phyloP scores from a whole-genome alignment of 2,888 invertebrate species.

The Pinctada fucata region DNA sequence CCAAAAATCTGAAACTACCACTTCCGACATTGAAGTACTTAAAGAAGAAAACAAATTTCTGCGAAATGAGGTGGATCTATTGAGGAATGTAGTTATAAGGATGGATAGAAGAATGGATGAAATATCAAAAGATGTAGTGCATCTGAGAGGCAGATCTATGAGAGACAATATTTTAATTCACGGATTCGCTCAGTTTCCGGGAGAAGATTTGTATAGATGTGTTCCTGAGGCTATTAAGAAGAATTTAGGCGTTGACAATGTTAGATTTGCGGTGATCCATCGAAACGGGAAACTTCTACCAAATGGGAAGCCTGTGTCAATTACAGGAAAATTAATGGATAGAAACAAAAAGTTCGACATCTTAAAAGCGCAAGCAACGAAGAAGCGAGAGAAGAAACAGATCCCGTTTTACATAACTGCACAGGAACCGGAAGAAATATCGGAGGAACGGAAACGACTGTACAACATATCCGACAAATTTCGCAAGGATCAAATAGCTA shows the following conservation, averaged over 20 bases:
- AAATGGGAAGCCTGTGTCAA: background rate
- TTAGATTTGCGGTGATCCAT: background rate
- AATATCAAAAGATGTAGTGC: too few species aligned
- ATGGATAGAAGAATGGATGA: too few species aligned
- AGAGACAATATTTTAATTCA: too few species aligned
- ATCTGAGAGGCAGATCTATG: too few species aligned
- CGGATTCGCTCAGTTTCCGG: too few species aligned
- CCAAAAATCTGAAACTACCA: too few species aligned
- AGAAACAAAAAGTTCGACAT: background rate
- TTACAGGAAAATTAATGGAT: background rate
- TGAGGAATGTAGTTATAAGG: too few species aligned
- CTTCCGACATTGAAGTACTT: too few species aligned
- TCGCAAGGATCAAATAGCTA: too few species aligned
- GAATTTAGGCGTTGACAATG: background rate
- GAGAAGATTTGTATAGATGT: background rate
- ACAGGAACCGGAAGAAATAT: background rate
- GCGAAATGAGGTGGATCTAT: too few species aligned
- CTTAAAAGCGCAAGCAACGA: background rate
- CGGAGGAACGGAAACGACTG: background rate
- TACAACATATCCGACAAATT: background rate
- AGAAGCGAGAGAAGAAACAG: background rate
- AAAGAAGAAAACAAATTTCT: too few species aligned
- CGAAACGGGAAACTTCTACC: background rate
- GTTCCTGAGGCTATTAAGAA: background rate
- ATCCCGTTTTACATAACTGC: background rate